Evolutionary conservation across 2,888 invertebrate genomes (phyloP).

Genomic region (Tetramorium bicarinatum): DNA sequence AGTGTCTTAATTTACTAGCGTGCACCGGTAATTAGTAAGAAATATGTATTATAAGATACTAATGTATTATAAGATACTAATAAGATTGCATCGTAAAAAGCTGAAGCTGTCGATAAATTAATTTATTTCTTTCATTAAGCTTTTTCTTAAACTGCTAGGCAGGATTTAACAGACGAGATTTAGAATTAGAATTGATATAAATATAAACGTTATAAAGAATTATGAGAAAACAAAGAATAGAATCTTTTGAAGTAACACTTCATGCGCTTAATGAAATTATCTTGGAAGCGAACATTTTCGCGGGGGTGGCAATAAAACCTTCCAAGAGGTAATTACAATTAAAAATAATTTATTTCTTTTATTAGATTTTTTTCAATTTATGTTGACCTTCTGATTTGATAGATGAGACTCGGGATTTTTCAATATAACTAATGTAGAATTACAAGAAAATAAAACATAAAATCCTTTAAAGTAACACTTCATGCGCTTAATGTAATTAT

Average conservation of each 20-base stretch:
- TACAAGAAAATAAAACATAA: background rate
- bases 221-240: background rate
- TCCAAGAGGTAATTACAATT: background rate
- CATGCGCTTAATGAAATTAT: conserved; percentile 5
- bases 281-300: background rate
- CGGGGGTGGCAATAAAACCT: background rate
- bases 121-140: background rate
- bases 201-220: background rate
- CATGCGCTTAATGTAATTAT: background rate
- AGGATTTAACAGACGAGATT: background rate
- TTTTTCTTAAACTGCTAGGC: background rate
- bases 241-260: background rate
- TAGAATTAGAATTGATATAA: background rate
- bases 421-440: background rate
- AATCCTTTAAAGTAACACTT: background rate
- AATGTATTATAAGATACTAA: background rate
- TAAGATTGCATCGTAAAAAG: background rate
- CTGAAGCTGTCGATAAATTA: background rate
- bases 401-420: background rate
- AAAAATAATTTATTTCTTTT: background rate
- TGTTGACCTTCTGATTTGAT: background rate
- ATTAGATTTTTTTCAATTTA: background rate
- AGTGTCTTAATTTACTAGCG: background rate
- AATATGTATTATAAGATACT: background rate
- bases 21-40: background rate